Evolutionary conservation across 2,113 vertebrate genomes (phyloP).

Genomic region (Agapornis roseicollis): DNA sequence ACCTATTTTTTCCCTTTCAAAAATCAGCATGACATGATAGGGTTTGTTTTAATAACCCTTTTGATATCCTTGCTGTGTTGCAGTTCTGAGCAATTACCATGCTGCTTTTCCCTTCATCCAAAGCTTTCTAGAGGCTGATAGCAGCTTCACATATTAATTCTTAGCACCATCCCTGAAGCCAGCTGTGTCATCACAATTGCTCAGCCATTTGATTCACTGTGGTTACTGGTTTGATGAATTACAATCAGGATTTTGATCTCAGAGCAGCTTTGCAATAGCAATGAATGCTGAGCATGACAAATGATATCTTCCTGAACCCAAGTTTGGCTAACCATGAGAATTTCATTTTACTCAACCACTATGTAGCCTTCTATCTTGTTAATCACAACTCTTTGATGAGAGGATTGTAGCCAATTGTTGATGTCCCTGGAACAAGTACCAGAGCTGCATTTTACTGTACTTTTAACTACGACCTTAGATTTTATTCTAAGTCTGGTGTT

Average conservation of each 20-base stretch:
- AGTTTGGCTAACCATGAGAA: background rate
- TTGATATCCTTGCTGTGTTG: background rate
- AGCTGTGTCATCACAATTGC: background rate
- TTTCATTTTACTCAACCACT: constrained; percentile 11
- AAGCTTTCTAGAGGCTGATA: background rate
- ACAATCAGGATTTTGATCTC: constrained; percentile 28
- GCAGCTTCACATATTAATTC: background rate
- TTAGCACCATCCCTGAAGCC: background rate
- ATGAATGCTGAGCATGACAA: constrained; percentile 3
- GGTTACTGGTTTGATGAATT: constrained; percentile 23
- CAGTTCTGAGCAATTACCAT: background rate
- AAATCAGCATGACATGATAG: background rate
- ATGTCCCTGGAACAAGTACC: background rate
- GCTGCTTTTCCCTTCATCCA: background rate
- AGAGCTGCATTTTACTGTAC: background rate
- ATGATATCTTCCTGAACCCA: background rate
- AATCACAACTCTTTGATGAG: background rate
- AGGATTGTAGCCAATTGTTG: background rate
- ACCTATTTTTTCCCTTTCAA: background rate
- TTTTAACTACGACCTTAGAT: background rate
- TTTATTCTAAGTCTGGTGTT: background rate
- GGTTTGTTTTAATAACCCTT: background rate
- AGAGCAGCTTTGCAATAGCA: background rate
- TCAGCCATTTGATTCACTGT: background rate
- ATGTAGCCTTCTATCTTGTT: constrained; percentile 11